These are phyloP conservation scores for Sigmodon hispidus DNA, from an alignment of 2,113 vertebrate species.

Conservation along the genomic window DNA sequence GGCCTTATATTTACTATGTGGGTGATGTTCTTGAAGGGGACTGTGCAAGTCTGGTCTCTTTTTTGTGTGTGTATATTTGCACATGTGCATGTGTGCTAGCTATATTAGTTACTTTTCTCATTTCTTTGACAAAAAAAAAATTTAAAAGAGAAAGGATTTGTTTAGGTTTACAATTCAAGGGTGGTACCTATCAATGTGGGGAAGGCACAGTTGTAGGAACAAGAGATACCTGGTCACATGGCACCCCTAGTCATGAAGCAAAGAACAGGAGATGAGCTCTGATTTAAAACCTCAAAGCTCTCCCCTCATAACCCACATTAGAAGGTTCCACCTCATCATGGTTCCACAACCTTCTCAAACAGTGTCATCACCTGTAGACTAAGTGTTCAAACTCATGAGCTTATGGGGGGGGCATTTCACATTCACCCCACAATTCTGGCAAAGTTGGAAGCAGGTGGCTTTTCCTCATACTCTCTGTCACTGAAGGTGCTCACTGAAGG, in stretches of 20 bases:
- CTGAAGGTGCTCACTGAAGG: no score
- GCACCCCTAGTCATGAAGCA: no score
- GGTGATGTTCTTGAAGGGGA: neutral
- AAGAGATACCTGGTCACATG: neutral
- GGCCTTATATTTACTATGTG: neutral
- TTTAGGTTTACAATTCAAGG: neutral
- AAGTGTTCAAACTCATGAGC: neutral
- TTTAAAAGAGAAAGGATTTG: neutral
- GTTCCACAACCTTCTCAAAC: neutral
- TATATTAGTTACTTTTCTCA: no score
- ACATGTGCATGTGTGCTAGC: accelerated
- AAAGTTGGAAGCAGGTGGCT: neutral
- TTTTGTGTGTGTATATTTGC: neutral
- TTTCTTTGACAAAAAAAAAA: neutral
- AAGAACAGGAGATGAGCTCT: neutral
- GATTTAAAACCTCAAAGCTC: neutral
- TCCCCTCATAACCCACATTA: neutral
- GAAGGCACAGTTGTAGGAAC: neutral
- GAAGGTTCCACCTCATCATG: neutral
- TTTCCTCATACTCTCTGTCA: neutral
- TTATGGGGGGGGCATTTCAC: no score
- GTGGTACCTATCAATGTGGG: neutral
- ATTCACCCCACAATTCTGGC: neutral
- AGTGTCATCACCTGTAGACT: no score
- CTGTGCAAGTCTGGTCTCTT: accelerated